Conservation (phyloP, 1,140 invertebrate genomes). For the Caenorhabditis tropicalis region DNA sequence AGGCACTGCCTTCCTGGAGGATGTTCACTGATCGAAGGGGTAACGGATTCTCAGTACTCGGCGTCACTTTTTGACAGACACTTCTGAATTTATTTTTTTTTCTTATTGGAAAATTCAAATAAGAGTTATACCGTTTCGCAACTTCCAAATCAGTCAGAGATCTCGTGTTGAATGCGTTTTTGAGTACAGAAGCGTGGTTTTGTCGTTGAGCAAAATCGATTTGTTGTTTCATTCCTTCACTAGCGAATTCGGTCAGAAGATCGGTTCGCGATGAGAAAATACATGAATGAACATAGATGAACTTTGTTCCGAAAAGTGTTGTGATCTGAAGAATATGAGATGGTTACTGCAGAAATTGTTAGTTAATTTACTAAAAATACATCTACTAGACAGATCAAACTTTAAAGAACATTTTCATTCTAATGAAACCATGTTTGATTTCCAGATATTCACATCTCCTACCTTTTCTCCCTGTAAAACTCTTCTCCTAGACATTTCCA, state of each 20-base stretch:
- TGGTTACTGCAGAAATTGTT: too few relatives aligned
- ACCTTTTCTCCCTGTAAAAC: neutral
- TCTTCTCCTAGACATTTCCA: neutral
- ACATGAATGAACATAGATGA: neutral
- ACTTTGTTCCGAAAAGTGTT: neutral
- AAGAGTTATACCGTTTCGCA: neutral
- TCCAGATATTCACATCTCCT: neutral
- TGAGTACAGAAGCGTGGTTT: neutral
- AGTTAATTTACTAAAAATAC: too few relatives aligned
- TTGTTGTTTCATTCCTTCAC: neutral
- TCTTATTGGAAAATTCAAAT: neutral
- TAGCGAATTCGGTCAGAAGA: neutral
- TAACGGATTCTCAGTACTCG: neutral
- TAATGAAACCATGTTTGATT: too few relatives aligned
- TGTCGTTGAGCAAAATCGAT: neutral
- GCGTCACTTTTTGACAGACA: neutral
- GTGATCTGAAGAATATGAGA: neutral
- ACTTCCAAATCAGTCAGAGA: conserved; percentile 3
- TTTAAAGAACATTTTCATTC: too few relatives aligned
- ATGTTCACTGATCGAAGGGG: neutral
- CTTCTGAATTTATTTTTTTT: neutral
- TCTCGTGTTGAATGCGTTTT: neutral
- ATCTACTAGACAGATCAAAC: too few relatives aligned
- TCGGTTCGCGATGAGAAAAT: neutral
- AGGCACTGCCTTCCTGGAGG: neutral